Evolutionary conservation across 1,140 invertebrate genomes (phyloP), one percentile per base, ranked within the genome.

Genomic region (Chymomyza costata): DNA sequence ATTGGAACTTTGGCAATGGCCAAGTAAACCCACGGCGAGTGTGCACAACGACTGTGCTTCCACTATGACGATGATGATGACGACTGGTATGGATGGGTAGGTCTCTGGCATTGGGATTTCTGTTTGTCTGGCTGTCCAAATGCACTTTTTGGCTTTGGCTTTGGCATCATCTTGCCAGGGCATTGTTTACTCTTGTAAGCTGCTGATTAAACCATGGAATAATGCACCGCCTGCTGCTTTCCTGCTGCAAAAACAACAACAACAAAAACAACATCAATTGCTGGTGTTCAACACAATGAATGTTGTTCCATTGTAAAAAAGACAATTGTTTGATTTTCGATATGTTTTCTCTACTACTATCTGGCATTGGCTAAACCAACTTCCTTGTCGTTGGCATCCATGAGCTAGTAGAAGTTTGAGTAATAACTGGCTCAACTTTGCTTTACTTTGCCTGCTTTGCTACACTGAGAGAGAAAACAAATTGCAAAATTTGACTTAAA

Each of bases 321-420:
- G 73, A 78, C 71, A 78, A 80, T 78, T 80, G 71, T 80, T 78
- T 78, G 71, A 78, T 78, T 80, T 80, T 73, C 63, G 59, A 80
- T 73, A 71, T 73, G 55, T 65, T 67, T 64, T 66, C 39, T 13
- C 32, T 34, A 3, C 32, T 34, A n/a, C n/a, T n/a, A n/a, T 34
- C 13, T 6, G 8, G 32, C 11, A 13, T 3, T 34, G 32, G 3
- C 3, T 3, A 10, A 3, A 13, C 13, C 3, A 3, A 10, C 11
- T n/a, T 34, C 32, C 11, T 3, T 25, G 21, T 25, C 21, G 3
- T 13, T 3, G 3, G 32, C 32, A 6, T 34, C 32, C 32, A 10
- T 30, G 25, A 15, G 2, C n/a, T 32, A n/a, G 35, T 31, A 44
- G 11, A 35, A 34, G 53, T 63, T 38, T 34, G 17, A 28, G 10